Evolutionary conservation across 1,140 invertebrate genomes (phyloP).

Genomic region (Drosophila melanogaster): Release_6_plus_ISO1_MT NC_004354.4:12147501-12148000

Average conservation of each 20-base stretch:
- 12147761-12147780: neutral
- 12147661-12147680: conserved; percentile 72
- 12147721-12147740: neutral
- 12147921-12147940: too few relatives aligned
- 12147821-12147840: too few relatives aligned
- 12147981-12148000: too few relatives aligned
- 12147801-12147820: too few relatives aligned
- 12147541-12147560: conserved; percentile 82
- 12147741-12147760: neutral
- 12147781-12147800: neutral
- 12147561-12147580: conserved; percentile 69
- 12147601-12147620: conserved; percentile 38
- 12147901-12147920: too few relatives aligned
- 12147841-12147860: too few relatives aligned
- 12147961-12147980: too few relatives aligned
- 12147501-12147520: conserved; percentile 4
- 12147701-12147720: conserved; percentile 7
- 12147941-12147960: too few relatives aligned
- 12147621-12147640: conserved; percentile 11
- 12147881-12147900: too few relatives aligned
- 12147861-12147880: too few relatives aligned
- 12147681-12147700: conserved; percentile 4
- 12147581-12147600: conserved; percentile 47
- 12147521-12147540: conserved; percentile 76
- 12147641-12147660: conserved; percentile 13